A percentile compares a stretch with the other conserved stretches of the same genome.
phyloP scores from a whole-genome alignment of 2,888 invertebrate species.

The Thera obeliscata region DNA sequence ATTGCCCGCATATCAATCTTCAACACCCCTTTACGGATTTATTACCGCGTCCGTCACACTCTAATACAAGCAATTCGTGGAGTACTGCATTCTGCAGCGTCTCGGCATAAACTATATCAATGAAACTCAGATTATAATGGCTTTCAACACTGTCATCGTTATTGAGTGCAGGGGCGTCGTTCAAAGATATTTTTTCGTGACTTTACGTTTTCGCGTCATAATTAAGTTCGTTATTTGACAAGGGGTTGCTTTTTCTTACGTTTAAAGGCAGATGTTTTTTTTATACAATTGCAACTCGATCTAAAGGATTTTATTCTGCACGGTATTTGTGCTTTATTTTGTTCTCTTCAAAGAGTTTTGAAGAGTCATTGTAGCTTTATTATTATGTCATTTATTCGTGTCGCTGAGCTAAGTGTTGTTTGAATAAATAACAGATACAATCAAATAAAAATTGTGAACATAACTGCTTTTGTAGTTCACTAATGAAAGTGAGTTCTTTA shows the following conservation, averaged over 20 bases:
- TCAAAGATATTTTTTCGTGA: constrained; percentile 49
- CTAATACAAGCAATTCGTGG: constrained; percentile 60
- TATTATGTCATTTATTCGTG: not conserved
- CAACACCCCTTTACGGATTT: constrained; percentile 58
- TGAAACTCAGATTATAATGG: constrained; percentile 54
- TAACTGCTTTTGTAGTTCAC: not conserved
- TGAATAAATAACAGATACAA: not conserved
- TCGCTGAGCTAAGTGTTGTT: not conserved
- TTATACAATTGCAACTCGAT: constrained; percentile 18
- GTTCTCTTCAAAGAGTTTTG: not conserved
- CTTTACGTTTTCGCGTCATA: constrained; percentile 54
- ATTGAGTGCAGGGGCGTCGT: constrained; percentile 45
- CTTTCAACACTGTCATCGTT: constrained; percentile 55
- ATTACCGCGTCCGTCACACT: constrained; percentile 65
- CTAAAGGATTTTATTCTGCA: not conserved
- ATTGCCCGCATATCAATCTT: constrained; percentile 67
- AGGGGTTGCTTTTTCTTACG: constrained; percentile 42
- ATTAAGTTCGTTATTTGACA: constrained; percentile 47
- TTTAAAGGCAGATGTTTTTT: constrained; percentile 45
- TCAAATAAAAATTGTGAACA: not conserved
- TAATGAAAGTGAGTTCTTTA: not conserved
- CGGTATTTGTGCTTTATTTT: not conserved
- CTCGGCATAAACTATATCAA: constrained; percentile 57
- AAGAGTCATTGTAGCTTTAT: not conserved
- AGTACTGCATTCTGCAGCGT: constrained; percentile 49